phyloP scores from a whole-genome alignment of 2,888 invertebrate species.

The Melolontha melolontha region DNA sequence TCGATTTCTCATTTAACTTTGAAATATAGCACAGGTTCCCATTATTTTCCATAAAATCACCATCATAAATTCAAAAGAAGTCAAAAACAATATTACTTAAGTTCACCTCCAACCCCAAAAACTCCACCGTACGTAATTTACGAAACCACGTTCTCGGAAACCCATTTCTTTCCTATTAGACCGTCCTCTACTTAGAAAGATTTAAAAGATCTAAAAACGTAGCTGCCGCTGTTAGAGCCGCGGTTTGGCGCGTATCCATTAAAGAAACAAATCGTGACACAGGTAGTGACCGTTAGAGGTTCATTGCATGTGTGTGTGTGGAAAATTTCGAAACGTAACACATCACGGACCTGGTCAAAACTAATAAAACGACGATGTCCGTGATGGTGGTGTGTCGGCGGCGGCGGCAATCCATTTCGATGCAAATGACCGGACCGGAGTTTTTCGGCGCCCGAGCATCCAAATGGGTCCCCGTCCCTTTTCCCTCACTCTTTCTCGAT shows the following conservation, averaged over 20 bases:
- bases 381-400: constrained; percentile 8
- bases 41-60: constrained; percentile 12
- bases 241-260: constrained; percentile 24
- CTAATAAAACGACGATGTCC: constrained; percentile 43
- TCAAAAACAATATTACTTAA: constrained; percentile 20
- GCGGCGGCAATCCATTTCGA: constrained; percentile 46
- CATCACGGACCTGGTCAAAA: constrained; percentile 34
- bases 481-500: constrained; percentile 3
- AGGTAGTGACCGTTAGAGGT: constrained; percentile 40
- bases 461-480: no score
- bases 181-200: constrained; percentile 27
- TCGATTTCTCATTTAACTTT: background rate
- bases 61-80: constrained; percentile 30
- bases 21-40: constrained; percentile 13
- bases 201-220: constrained; percentile 33
- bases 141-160: constrained; percentile 28
- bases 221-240: constrained; percentile 12
- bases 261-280: constrained; percentile 41
- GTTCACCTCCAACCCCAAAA: constrained; percentile 5
- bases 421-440: constrained; percentile 46
- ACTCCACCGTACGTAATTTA: constrained; percentile 27
- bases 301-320: no score
- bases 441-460: constrained; percentile 1
- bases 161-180: constrained; percentile 29
- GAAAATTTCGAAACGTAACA: no score